A percentile compares a stretch with the other conserved stretches of the same genome.
Conservation (phyloP, 2,888 invertebrate species). For the Azorinus chamasolen region DNA sequence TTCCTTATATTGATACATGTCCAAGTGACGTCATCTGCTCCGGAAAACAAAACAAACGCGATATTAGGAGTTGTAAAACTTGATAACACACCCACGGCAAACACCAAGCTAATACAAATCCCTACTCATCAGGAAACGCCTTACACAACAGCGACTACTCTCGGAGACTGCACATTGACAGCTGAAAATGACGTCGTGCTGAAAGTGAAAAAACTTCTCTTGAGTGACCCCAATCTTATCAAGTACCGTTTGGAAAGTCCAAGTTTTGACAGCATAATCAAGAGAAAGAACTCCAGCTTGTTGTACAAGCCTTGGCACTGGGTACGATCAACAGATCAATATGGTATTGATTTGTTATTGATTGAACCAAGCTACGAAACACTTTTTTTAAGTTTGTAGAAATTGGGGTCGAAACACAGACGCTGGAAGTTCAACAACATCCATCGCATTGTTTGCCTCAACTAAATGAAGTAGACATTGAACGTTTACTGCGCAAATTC, state of each 20-base stretch:
- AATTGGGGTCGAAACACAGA: constrained; percentile 70
- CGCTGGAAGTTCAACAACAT: constrained; percentile 59
- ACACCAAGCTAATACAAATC: too few species aligned
- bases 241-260: constrained; percentile 44
- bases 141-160: too few species aligned
- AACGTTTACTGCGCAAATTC: constrained; percentile 53
- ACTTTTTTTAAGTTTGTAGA: constrained; percentile 73
- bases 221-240: constrained; percentile 50
- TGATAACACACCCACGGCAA: too few species aligned
- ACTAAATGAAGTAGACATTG: constrained; percentile 35
- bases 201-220: constrained; percentile 31
- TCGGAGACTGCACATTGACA: not conserved
- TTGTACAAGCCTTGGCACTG: constrained; percentile 66
- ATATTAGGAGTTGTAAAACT: too few species aligned
- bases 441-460: constrained; percentile 71
- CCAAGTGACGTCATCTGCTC: too few species aligned
- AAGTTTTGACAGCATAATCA: constrained; percentile 1
- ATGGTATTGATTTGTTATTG: constrained; percentile 77
- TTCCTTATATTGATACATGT: too few species aligned
- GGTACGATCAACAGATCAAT: constrained; percentile 70
- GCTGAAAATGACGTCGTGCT: constrained; percentile 21
- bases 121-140: too few species aligned
- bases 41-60: too few species aligned
- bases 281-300: constrained; percentile 12
- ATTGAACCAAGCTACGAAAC: constrained; percentile 77